phyloP scores from a whole-genome alignment of 2,797 vertebrate species.

The Sternarchorhynchus goeldii region DNA sequence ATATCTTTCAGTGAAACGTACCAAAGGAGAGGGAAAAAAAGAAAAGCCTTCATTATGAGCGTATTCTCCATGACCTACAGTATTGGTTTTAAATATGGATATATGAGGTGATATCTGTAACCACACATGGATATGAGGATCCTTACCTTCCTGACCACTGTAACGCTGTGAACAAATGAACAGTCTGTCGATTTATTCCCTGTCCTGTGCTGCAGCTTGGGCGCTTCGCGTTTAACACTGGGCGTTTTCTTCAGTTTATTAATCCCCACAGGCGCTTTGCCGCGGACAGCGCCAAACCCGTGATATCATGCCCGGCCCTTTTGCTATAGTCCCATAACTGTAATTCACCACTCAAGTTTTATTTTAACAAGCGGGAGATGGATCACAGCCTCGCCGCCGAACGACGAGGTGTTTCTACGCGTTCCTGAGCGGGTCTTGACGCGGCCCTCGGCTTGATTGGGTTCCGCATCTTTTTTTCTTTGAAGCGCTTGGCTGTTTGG shows the following conservation, averaged over 20 bases:
- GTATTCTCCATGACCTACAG: slow-evolving; percentile 3
- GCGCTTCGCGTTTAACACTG: not conserved
- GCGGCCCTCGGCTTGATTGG: not conserved
- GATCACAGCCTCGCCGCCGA: not conserved
- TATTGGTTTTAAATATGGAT: slow-evolving; percentile 7
- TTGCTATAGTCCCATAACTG: not conserved
- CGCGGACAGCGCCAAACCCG: not conserved
- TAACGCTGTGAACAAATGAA: not conserved
- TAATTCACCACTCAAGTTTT: not conserved
- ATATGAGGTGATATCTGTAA: not conserved
- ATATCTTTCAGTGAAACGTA: slow-evolving; percentile 67
- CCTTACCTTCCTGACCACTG: not conserved
- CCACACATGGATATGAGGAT: slow-evolving; percentile 1
- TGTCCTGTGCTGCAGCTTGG: not conserved
- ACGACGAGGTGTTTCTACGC: not conserved
- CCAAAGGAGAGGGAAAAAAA: slow-evolving; percentile 52
- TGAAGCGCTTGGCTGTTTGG: slow-evolving; percentile 1
- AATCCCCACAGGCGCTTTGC: not conserved
- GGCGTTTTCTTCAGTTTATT: not conserved
- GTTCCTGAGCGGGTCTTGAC: not conserved
- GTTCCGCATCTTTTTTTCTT: slow-evolving; percentile 5
- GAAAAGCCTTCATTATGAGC: slow-evolving; percentile 42
- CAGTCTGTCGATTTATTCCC: not conserved
- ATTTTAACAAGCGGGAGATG: not conserved
- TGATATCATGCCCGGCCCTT: not conserved